phyloP scores from a whole-genome alignment of 2,888 invertebrate species.

The Lasioglossum calceatum region DNA sequence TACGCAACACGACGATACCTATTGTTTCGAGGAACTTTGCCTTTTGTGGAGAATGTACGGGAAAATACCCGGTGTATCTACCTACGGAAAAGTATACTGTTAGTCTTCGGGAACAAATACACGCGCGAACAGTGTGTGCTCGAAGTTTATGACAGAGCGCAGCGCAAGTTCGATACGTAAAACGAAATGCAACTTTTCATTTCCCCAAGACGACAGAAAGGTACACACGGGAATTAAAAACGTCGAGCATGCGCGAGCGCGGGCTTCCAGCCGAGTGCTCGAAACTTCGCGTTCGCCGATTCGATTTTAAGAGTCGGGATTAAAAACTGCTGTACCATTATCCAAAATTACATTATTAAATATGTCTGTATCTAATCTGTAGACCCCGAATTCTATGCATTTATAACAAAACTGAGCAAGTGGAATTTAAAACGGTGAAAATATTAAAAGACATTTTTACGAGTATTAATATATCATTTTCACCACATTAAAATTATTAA shows the following conservation, averaged over 20 bases:
- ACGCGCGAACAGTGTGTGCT: background rate
- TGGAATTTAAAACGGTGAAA: no score
- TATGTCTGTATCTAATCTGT: no score
- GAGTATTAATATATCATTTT: no score
- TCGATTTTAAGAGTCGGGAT: background rate
- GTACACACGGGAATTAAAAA: background rate
- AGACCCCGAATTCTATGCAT: no score
- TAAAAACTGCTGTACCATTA: no score
- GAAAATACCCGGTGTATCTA: background rate
- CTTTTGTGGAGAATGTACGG: conserved; percentile 11
- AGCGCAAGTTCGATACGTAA: background rate
- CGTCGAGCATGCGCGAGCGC: background rate
- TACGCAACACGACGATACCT: background rate
- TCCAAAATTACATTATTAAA: no score
- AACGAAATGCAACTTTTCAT: background rate
- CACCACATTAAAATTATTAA: no score
- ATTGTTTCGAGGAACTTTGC: conserved; percentile 12
- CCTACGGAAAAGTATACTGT: background rate
- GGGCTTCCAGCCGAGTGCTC: background rate
- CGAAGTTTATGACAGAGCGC: background rate
- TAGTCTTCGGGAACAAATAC: background rate
- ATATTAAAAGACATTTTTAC: no score
- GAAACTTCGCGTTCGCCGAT: background rate
- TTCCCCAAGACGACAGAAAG: background rate
- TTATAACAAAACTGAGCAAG: no score